These are phyloP conservation scores for Ichneumoninae sp. DNA, from an alignment of 2,888 invertebrate genomes.

Conservation along the genomic window DNA sequence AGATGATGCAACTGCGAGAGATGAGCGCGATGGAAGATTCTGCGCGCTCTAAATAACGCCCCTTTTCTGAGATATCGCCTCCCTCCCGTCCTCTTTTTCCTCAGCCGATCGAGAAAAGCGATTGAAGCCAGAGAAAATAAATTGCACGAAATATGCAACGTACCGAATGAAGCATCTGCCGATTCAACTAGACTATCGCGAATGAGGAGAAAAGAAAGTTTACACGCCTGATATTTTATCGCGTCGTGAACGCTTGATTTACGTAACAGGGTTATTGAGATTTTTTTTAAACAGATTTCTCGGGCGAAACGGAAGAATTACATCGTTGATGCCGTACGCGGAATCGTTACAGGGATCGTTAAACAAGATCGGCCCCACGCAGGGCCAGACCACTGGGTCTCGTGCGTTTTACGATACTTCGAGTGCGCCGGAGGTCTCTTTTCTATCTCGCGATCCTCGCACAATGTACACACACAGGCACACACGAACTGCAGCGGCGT, in stretches of 20 bases:
- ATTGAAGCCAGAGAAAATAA: not conserved
- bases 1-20: constrained; percentile 26
- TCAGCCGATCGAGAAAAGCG: constrained; percentile 14
- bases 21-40: constrained; percentile 43
- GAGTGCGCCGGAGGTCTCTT: constrained; percentile 54
- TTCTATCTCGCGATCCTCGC: constrained; percentile 43
- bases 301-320: constrained; percentile 51
- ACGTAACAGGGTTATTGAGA: constrained; percentile 40
- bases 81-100: not conserved
- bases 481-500: constrained; percentile 15
- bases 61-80: constrained; percentile 30
- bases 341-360: constrained; percentile 66
- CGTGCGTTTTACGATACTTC: constrained; percentile 63
- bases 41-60: constrained; percentile 47
- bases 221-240: constrained; percentile 18
- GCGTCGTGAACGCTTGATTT: constrained; percentile 50
- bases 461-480: constrained; percentile 20
- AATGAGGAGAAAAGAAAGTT: constrained; percentile 19
- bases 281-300: constrained; percentile 45
- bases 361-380: constrained; percentile 49
- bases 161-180: not conserved
- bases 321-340: constrained; percentile 64
- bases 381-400: constrained; percentile 24
- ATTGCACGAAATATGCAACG: constrained; percentile 6
- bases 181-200: not conserved